Percentiles rank a stretch among this genome's conserved stretches.
Evolutionary conservation across 2,113 vertebrate species (phyloP).

Genomic region (Ariopsis seemanni): DNA sequence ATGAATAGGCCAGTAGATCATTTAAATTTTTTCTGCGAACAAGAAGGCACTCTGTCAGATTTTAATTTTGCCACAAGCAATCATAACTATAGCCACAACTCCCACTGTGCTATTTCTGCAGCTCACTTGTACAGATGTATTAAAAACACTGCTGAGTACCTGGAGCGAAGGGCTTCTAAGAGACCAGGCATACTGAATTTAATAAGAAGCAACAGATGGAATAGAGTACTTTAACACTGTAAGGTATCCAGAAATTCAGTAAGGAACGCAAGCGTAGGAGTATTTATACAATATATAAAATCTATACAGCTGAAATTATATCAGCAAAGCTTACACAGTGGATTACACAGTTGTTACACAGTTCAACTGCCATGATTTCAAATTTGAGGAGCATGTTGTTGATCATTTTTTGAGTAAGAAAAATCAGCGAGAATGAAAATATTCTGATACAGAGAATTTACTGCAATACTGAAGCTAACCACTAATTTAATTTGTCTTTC

Average conservation of each 20-base stretch:
- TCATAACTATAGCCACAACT: not conserved
- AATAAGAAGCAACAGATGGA: conserved; percentile 24
- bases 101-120: conserved; percentile 3
- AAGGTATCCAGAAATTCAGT: not conserved
- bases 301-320: not conserved
- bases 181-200: not conserved
- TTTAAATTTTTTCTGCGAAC: conserved; percentile 36
- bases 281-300: not conserved
- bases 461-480: not conserved
- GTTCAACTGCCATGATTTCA: not conserved
- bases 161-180: not conserved
- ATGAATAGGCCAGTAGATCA: conserved; percentile 29
- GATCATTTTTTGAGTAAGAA: not conserved
- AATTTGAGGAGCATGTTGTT: not conserved
- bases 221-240: not conserved
- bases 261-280: not conserved
- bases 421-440: not conserved
- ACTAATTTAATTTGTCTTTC: not conserved
- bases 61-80: conserved; percentile 18
- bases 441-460: not conserved
- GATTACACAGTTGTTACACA: not conserved
- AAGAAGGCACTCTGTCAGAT: conserved; percentile 30
- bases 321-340: not conserved
- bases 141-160: conserved; percentile 31
- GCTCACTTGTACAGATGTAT: conserved; percentile 20